Evolutionary conservation across 1,140 invertebrate genomes (phyloP).

Genomic region (Pogonomyrmex californicus): DNA sequence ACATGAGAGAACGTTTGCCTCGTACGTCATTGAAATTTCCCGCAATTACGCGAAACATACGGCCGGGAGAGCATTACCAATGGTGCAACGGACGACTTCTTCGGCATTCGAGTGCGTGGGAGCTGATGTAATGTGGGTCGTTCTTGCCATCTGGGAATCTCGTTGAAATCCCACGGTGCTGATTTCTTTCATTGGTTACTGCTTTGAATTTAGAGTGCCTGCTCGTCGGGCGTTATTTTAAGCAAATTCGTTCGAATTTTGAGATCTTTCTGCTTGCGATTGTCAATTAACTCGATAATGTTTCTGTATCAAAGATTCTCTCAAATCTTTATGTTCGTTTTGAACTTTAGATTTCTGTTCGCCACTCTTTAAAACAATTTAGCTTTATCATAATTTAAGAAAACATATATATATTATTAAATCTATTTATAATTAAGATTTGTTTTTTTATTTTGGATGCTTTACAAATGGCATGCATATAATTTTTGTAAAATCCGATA

Average conservation of each 20-base stretch:
- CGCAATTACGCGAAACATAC: slow-evolving; percentile 62
- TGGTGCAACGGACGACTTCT: slow-evolving; percentile 61
- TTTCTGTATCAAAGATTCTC: neutral
- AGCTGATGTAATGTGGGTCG: slow-evolving; percentile 53
- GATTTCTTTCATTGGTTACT: slow-evolving; percentile 61
- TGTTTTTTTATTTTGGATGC: neutral
- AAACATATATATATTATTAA: neutral
- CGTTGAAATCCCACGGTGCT: slow-evolving; percentile 35
- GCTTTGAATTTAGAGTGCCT: slow-evolving; percentile 61
- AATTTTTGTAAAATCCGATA: neutral
- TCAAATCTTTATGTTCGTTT: neutral
- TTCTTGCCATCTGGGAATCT: slow-evolving; percentile 62
- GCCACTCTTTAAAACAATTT: neutral
- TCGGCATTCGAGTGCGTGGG: slow-evolving; percentile 53
- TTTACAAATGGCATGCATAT: neutral
- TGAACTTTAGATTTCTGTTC: neutral
- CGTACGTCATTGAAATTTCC: slow-evolving; percentile 64
- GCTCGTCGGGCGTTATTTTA: slow-evolving; percentile 32
- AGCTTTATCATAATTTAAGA: neutral
- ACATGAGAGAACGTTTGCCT: slow-evolving; percentile 50
- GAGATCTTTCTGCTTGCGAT: neutral
- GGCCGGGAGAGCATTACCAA: slow-evolving; percentile 47
- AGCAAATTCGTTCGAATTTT: slow-evolving; percentile 30
- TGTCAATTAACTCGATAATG: slow-evolving; percentile 27
- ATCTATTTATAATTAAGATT: neutral